Conservation (phyloP, 2,888 invertebrate genomes). For the Sminthurides aquaticus region DNA sequence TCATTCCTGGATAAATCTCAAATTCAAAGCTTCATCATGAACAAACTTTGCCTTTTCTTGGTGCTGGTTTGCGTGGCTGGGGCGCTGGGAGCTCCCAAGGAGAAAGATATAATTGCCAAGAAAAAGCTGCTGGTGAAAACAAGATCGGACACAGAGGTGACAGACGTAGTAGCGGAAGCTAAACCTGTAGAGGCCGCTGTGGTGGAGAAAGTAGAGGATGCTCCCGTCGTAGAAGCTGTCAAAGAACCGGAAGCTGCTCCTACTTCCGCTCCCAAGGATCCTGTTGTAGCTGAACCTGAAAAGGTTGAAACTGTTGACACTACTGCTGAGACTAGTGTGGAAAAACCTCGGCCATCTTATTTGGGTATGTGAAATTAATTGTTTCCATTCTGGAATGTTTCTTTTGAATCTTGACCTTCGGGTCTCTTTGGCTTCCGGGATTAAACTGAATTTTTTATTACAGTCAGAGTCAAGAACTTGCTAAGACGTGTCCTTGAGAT, state of each 20-base stretch:
- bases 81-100: neutral
- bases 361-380: slow-evolving; percentile 27
- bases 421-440: no score
- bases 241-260: slow-evolving; percentile 10
- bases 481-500: slow-evolving; percentile 32
- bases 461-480: slow-evolving; percentile 25
- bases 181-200: slow-evolving; percentile 5
- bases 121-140: slow-evolving; percentile 30
- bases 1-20: neutral
- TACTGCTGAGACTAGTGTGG: slow-evolving; percentile 3
- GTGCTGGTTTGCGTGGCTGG: slow-evolving; percentile 4
- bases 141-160: slow-evolving; percentile 23
- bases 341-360: slow-evolving; percentile 16
- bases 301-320: slow-evolving; percentile 11
- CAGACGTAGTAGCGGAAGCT: neutral
- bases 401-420: neutral
- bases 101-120: slow-evolving; percentile 22
- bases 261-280: no score
- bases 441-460: neutral
- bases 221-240: slow-evolving; percentile 9
- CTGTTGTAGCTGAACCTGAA: slow-evolving; percentile 13
- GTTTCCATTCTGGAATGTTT: neutral
- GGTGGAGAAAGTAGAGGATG: neutral
- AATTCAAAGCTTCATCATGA: slow-evolving; percentile 6
- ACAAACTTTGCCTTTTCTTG: neutral